These are phyloP conservation scores for Gerosis bhagava DNA, from an alignment of 2,888 invertebrate species.

Conservation along the genomic window DNA sequence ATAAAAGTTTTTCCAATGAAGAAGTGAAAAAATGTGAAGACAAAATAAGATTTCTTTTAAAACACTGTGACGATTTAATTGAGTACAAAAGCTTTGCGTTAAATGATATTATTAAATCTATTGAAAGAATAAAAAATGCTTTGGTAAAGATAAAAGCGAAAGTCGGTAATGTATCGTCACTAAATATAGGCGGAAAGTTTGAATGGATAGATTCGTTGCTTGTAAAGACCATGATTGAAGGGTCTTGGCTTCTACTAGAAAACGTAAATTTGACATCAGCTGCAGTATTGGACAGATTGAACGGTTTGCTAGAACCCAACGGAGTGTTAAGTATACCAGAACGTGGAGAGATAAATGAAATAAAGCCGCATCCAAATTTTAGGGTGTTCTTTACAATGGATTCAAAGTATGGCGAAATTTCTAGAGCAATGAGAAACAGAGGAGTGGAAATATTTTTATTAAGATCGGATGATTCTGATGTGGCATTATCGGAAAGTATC, in stretches of 20 bases:
- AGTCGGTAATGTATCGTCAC: conserved; percentile 79
- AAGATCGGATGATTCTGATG: conserved; percentile 54
- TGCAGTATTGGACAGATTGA: conserved; percentile 97
- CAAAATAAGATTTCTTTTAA: conserved; percentile 52
- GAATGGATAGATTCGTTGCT: conserved; percentile 96
- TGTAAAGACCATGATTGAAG: conserved; percentile 91
- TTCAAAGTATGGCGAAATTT: conserved; percentile 97
- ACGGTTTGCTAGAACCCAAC: conserved; percentile 96
- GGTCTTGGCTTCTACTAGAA: conserved; percentile 93
- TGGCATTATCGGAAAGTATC: conserved; percentile 56
- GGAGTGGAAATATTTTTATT: conserved; percentile 92
- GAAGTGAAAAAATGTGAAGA: conserved; percentile 51
- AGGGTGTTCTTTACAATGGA: conserved; percentile 97
- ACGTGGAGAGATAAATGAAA: conserved; percentile 91
- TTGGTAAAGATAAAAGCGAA: conserved; percentile 62
- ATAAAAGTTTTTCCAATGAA: conserved; percentile 36
- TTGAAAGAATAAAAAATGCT: conserved; percentile 51
- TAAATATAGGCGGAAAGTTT: conserved; percentile 94
- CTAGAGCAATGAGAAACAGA: conserved; percentile 98
- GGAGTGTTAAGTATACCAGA: conserved; percentile 96
- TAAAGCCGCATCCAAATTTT: conserved; percentile 95
- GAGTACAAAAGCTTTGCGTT: conserved; percentile 33
- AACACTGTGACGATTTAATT: conserved; percentile 51
- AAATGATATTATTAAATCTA: conserved; percentile 29
- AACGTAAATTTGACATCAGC: conserved; percentile 98